Percentiles rank a stretch among this genome's conserved stretches.
Conservation (phyloP, 2,797 vertebrate genomes). For the Rhinatrema bivittatum region DNA sequence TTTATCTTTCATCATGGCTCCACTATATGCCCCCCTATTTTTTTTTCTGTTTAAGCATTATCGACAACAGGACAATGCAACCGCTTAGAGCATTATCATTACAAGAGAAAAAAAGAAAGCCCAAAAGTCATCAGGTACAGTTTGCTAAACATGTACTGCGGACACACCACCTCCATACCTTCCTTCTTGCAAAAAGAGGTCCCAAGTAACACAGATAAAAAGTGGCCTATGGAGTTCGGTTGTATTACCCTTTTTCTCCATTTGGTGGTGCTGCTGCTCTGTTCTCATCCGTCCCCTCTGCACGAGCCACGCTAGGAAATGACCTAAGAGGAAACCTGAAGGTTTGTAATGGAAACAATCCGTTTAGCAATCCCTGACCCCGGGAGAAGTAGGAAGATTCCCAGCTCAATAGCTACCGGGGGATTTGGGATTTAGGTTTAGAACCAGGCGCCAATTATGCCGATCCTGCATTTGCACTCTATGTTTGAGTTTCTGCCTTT, state of each 20-base stretch:
- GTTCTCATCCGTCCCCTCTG: neutral
- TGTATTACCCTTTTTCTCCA: neutral
- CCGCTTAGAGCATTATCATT: too few species aligned
- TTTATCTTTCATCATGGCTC: too few species aligned
- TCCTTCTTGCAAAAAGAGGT: too few species aligned
- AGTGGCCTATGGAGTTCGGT: too few species aligned
- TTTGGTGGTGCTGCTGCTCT: constrained; percentile 16
- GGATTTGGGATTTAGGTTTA: neutral
- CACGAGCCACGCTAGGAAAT: constrained; percentile 36
- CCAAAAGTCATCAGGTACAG: too few species aligned
- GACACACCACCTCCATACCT: too few species aligned
- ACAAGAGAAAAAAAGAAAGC: too few species aligned
- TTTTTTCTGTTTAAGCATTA: too few species aligned
- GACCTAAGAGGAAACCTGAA: constrained; percentile 43
- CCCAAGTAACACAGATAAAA: too few species aligned
- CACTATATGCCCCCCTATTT: too few species aligned
- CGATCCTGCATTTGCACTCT: constrained; percentile 13
- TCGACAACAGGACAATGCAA: too few species aligned
- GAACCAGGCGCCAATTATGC: constrained; percentile 1
- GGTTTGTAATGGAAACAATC: neutral
- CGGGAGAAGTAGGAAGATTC: neutral
- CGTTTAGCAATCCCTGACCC: neutral
- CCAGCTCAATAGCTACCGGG: neutral
- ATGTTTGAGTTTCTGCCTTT: constrained; percentile 16
- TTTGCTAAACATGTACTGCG: too few species aligned